These are phyloP conservation scores for Leptopilina drosophilae DNA, from an alignment of 2,888 invertebrate species.

Conservation along the genomic window DNA sequence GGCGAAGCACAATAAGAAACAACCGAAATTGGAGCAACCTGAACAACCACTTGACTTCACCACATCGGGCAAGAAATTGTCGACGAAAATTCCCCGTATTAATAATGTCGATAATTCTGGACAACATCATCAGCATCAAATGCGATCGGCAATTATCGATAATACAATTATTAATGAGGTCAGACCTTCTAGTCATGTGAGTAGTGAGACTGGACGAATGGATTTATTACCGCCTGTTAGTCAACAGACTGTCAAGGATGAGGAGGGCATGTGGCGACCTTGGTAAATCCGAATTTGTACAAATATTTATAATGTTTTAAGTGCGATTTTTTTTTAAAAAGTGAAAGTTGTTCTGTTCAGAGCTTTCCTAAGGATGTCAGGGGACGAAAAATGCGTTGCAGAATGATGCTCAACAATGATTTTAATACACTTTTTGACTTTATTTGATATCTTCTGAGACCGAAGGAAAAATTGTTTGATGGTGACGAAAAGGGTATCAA, in stretches of 20 bases:
- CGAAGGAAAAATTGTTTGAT: no score
- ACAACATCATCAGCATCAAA: conserved; percentile 55
- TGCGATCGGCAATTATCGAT: conserved; percentile 48
- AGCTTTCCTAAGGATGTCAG: no score
- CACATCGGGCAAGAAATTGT: conserved; percentile 71
- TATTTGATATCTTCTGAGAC: no score
- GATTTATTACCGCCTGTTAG: conserved; percentile 62
- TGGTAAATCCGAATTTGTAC: conserved; percentile 65
- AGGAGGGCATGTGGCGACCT: conserved; percentile 75
- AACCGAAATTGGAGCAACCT: conserved; percentile 66
- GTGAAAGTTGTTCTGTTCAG: not conserved
- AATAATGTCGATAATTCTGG: not conserved
- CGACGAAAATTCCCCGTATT: conserved; percentile 49
- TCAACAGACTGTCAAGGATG: conserved; percentile 71
- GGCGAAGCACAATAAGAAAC: conserved; percentile 57
- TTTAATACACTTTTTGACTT: no score
- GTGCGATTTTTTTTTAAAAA: not conserved
- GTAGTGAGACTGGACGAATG: conserved; percentile 62
- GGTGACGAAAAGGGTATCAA: no score
- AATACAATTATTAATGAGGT: conserved; percentile 60
- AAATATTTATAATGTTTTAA: not conserved
- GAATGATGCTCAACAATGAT: no score
- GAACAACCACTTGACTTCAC: conserved; percentile 75
- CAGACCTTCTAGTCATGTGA: conserved; percentile 66
- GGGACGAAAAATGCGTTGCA: no score